phyloP scores from a whole-genome alignment of 2,888 invertebrate species.

The Alentia gelatinosa region DNA sequence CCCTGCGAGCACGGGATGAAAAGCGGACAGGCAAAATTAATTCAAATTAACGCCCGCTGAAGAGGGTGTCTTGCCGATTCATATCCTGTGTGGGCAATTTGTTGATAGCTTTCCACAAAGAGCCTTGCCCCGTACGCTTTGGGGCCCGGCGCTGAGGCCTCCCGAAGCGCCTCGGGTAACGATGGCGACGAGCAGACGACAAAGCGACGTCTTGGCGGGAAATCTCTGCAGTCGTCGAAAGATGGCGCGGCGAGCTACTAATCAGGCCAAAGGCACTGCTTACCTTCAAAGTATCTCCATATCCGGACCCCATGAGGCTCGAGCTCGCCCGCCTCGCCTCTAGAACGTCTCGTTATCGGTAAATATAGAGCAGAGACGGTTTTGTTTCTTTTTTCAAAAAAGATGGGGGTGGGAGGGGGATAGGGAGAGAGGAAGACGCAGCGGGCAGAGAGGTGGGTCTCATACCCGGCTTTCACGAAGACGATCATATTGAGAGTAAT shows the following conservation, averaged over 20 bases:
- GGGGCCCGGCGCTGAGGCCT: background rate
- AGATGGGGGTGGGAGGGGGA: background rate
- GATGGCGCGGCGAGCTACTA: conserved; percentile 22
- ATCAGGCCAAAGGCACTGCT: conserved; percentile 26
- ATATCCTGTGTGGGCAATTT: conserved; percentile 41
- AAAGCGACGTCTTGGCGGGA: conserved; percentile 29
- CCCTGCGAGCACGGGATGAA: conserved; percentile 29
- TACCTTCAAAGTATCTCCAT: conserved; percentile 22
- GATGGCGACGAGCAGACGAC: conserved; percentile 40
- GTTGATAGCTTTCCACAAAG: conserved; percentile 38
- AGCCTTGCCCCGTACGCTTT: background rate
- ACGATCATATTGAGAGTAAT: conserved; percentile 16
- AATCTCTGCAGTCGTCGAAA: conserved; percentile 28
- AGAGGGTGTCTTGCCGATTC: conserved; percentile 35
- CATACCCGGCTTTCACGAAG: background rate
- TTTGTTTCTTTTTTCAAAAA: conserved; percentile 9
- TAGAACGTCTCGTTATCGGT: conserved; percentile 26
- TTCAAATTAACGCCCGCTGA: conserved; percentile 41
- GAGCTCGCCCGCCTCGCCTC: background rate
- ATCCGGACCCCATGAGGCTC: background rate
- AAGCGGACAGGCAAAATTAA: conserved; percentile 30
- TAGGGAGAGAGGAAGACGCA: background rate
- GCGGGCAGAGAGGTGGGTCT: background rate
- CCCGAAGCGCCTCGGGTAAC: conserved; percentile 31
- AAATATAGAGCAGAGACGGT: background rate